Evolutionary conservation across 2,797 vertebrate genomes (phyloP).

Genomic region (Megaceryle alcyon): DNA sequence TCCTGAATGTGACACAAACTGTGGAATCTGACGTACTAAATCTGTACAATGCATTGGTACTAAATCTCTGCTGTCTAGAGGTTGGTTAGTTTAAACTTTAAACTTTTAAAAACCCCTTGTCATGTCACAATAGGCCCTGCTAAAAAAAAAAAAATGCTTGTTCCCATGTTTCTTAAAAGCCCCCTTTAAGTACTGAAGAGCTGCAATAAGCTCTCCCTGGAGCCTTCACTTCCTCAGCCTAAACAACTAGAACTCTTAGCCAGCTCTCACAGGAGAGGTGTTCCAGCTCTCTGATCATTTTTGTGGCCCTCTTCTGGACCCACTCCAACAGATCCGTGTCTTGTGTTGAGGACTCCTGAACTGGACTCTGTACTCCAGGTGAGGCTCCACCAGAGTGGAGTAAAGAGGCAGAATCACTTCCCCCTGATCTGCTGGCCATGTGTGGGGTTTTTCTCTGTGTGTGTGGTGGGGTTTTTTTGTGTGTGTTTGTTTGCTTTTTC

Average conservation of each 20-base stretch:
- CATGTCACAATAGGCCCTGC: too few species aligned
- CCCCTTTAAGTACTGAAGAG: background rate
- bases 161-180: background rate
- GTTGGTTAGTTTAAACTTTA: background rate
- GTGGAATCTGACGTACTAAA: background rate
- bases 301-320: too few species aligned
- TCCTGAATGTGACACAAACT: background rate
- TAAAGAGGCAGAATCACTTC: background rate
- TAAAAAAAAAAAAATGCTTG: background rate
- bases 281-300: background rate
- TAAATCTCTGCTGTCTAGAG: background rate
- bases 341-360: background rate
- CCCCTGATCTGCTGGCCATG: too few species aligned
- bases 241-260: too few species aligned
- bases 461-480: too few species aligned
- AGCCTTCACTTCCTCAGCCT: background rate
- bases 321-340: background rate
- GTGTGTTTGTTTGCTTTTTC: too few species aligned
- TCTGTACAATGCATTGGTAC: background rate
- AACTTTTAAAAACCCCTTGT: background rate
- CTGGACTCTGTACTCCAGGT: background rate
- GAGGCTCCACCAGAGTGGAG: background rate
- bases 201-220: background rate
- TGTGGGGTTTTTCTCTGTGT: too few species aligned
- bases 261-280: too few species aligned